Conservation (phyloP, 1,140 invertebrate species). For the Archivesica marissinica region DNA sequence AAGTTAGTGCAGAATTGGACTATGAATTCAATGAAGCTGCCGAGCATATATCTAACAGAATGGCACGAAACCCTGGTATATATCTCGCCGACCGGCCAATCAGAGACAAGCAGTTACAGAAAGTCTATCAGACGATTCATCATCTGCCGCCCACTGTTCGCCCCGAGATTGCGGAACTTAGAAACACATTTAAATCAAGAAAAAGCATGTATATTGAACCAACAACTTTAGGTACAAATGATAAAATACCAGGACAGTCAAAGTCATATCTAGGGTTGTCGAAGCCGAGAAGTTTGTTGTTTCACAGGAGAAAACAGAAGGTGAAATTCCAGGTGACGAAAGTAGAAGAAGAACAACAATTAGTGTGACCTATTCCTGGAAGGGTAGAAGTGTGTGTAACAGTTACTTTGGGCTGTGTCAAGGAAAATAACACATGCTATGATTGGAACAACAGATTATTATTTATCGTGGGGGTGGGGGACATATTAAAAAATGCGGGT, state of each 20-base stretch:
- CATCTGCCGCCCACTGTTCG: background rate
- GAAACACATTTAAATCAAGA: background rate
- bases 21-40: constrained; percentile 24
- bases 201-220: constrained; percentile 27
- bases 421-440: no score
- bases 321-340: constrained; percentile 37
- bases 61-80: background rate
- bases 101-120: background rate
- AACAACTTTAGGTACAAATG: background rate
- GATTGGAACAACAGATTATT: no score
- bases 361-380: no score
- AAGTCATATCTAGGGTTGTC: background rate
- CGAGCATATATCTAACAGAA: background rate
- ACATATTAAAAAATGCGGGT: no score
- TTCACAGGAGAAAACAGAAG: constrained; percentile 22
- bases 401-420: no score
- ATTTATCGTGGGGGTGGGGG: no score
- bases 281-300: background rate
- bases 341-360: constrained; percentile 43
- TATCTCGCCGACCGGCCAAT: constrained; percentile 9
- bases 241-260: background rate
- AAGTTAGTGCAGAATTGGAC: constrained; percentile 6
- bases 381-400: no score
- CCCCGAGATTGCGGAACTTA: background rate
- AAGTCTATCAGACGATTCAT: constrained; percentile 6